These are phyloP conservation scores for Trialeurodes vaporariorum DNA, from an alignment of 1,140 invertebrate genomes.

Conservation along the genomic window DNA sequence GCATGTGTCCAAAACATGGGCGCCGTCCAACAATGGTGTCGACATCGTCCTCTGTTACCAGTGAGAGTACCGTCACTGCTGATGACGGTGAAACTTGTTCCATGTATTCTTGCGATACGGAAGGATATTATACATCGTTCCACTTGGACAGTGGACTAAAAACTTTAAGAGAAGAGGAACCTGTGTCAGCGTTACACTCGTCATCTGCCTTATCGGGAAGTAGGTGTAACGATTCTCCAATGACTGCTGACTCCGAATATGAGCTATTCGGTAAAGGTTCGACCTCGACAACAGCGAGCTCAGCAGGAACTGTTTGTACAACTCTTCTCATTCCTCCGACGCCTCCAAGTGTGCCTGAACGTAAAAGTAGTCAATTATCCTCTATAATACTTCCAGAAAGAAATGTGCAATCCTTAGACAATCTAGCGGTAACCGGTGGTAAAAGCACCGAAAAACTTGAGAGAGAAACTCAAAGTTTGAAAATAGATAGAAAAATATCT, in stretches of 20 bases:
- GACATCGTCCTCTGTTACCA: slow-evolving; percentile 64
- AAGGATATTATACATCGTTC: slow-evolving; percentile 95
- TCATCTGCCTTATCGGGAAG: slow-evolving; percentile 43
- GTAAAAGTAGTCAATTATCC: slow-evolving; percentile 43
- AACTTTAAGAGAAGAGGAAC: slow-evolving; percentile 68
- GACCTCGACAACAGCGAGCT: slow-evolving; percentile 79
- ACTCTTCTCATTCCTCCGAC: slow-evolving; percentile 42
- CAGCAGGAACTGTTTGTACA: slow-evolving; percentile 76
- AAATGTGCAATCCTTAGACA: slow-evolving; percentile 11
- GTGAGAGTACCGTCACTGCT: slow-evolving; percentile 72
- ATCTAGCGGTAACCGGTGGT: slow-evolving; percentile 11
- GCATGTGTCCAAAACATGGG: slow-evolving; percentile 29
- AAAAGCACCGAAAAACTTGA: slow-evolving; percentile 19
- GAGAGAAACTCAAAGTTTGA: slow-evolving; percentile 16
- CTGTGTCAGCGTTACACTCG: slow-evolving; percentile 47
- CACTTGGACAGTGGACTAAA: slow-evolving; percentile 90
- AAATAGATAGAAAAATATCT: slow-evolving; percentile 11
- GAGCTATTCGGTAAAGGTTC: slow-evolving; percentile 72
- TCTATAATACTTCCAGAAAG: slow-evolving; percentile 13
- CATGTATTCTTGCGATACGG: slow-evolving; percentile 89
- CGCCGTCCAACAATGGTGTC: slow-evolving; percentile 18
- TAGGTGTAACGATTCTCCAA: slow-evolving; percentile 39
- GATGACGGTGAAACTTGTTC: slow-evolving; percentile 85
- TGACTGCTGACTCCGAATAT: slow-evolving; percentile 66
- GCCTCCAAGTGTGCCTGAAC: slow-evolving; percentile 50